Evolutionary conservation across 2,113 vertebrate genomes (phyloP), one percentile per base, ranked within the genome.

Genomic region (Anguilla japonica): DNA sequence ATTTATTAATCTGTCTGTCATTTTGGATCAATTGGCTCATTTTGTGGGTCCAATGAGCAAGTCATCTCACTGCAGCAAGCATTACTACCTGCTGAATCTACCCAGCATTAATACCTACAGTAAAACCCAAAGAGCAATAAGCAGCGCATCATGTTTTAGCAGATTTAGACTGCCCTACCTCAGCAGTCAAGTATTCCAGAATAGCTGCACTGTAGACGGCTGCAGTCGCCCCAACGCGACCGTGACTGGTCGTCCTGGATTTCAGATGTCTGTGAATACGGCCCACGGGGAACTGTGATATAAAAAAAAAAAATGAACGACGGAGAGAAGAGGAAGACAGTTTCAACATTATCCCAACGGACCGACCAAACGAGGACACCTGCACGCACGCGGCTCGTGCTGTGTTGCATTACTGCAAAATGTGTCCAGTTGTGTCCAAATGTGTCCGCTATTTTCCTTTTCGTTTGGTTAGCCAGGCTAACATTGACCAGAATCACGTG

Each of bases 151-250:
- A 20, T 0, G 60, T 5, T 26, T 67, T 26, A 22, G 11, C 60
- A 67, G 20, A 67, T 60, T 60, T 60, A 60, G 0, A 53, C 50
- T 11, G 13, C 1, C 3, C 20, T 84, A 99, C 98, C 97, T 99
- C 98, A 84, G 98, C 97, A 46, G 98, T 99, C 84, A 99, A 95
- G 90, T 99, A 99, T 88, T 99, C 98, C 40, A 99, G 95, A 79
- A 99, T 99, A n/a, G 98, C 98, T 63, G 98, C 98, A 75, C 98
- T 99, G 86, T 99, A 99, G 26, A 99, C 98, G 3, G 98, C 98
- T 1, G 98, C 98, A 2, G 98, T 99, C 79, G 98, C 98, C 63
- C 97, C 98, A 75, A 99, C 98, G 89, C 98, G 96, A 0, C 98
- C 98, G 88, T 99, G 98, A 91, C 98, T 99, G 5, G 98, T 99